Evolutionary conservation across 2,797 vertebrate species (phyloP), one percentile per base, ranked within the genome.

Genomic region (Distichodus sexfasciatus): DNA sequence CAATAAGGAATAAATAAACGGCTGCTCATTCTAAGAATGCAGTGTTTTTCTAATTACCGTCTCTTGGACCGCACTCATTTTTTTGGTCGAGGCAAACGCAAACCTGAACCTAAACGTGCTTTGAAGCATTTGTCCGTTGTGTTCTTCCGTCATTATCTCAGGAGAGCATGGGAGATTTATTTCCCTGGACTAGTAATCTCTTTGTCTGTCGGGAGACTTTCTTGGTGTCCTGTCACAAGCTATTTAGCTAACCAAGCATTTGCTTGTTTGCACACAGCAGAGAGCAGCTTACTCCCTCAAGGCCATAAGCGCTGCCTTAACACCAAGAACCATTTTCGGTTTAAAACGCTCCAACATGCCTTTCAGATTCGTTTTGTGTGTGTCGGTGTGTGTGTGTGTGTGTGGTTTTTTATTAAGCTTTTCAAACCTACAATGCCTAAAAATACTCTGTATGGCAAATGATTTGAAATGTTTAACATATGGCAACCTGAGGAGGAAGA

Each of bases 191-290:
- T 53, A 26, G 43, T 48, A 58, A 59, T 65, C 41, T 58, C 47
- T 55, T 62, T 46, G 50, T 36, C 58, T 61, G 50, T 51, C 31
- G 33, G 62, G 44, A 46, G 38, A 53, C 31, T 41, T 57, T 69
- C 63, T 54, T 44, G 70, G 60, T 54, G 41, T 65, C 51, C 72
- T 77, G 76, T 77, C 72, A 71, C 31, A 63, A 55, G 43, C 1
- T 28, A 74, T 77, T 74, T 68, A 19, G 31, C 41, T 74, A 60
- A 71, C 40, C 11, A 48, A 55, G 28, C 60, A 74, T 59, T 71
- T 63, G 38, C 69, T 58, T 71, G 71, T 74, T 77, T 74, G 72
- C 76, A 77, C 68, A 77, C 72, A n/a, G n/a, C n/a, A 71, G 51
- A 24, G 41, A n/a, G 35, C 46, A 19, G 47, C 47, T 47, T 31